A percentile compares a stretch with the other conserved stretches of the same genome.
phyloP scores from a whole-genome alignment of 2,113 vertebrate genomes.

The Aramus guarauna region DNA sequence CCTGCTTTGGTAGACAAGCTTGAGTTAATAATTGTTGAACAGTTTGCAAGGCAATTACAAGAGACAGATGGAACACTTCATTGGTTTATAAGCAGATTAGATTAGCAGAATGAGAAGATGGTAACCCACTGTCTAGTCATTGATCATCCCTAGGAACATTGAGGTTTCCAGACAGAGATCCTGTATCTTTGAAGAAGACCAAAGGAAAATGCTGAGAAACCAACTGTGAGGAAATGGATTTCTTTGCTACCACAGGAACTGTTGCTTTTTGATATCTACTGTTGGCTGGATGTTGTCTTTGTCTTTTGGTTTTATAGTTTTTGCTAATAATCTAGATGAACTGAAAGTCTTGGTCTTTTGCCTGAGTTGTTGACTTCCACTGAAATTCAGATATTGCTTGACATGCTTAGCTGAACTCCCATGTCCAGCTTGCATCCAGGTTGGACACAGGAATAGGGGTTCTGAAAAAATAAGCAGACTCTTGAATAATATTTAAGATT shows the following conservation, averaged over 20 bases:
- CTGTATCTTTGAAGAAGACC: neutral
- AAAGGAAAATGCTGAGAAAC: neutral
- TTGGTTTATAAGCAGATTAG: neutral
- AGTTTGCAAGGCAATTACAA: neutral
- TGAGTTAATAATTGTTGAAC: neutral
- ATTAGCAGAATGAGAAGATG: neutral
- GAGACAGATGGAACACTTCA: neutral
- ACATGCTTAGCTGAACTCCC: neutral
- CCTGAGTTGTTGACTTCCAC: neutral
- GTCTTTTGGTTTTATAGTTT: neutral
- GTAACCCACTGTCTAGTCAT: neutral
- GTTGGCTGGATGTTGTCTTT: neutral
- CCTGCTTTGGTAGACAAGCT: neutral
- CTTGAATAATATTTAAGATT: neutral
- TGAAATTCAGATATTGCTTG: neutral
- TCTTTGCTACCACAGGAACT: neutral
- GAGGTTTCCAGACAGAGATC: neutral
- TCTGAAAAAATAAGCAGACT: neutral
- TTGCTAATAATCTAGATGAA: neutral
- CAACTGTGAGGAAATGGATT: neutral
- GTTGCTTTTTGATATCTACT: neutral
- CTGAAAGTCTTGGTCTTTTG: neutral
- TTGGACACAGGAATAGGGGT: neutral
- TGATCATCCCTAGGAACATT: neutral
- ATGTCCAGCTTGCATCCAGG: neutral